Evolutionary conservation across 2,888 invertebrate species (phyloP).

Genomic region (Carcina quercana): DNA sequence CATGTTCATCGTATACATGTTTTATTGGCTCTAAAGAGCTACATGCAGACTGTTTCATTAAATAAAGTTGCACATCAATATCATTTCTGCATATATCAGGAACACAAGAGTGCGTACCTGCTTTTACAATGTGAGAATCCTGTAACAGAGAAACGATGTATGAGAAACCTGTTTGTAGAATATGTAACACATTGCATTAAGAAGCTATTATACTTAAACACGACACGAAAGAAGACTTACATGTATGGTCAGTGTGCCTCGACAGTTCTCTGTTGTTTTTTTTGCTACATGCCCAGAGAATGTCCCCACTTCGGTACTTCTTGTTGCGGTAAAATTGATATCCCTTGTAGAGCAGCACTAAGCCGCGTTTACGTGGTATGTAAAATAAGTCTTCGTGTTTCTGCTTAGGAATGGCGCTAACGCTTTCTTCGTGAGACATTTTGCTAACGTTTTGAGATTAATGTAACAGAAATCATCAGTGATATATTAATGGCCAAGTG

Average conservation of each 20-base stretch:
- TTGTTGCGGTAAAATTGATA: not conserved
- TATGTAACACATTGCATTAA: not conserved
- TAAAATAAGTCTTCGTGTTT: not conserved
- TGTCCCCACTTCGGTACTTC: not conserved
- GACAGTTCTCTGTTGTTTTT: not conserved
- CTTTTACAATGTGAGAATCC: not conserved
- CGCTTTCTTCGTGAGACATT: too few relatives aligned
- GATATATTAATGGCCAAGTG: too few relatives aligned
- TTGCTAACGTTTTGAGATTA: too few relatives aligned
- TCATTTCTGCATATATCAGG: not conserved
- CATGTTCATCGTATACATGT: slow-evolving; percentile 6
- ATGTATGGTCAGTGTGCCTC: not conserved
- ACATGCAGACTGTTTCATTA: slow-evolving; percentile 6
- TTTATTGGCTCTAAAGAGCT: slow-evolving; percentile 4
- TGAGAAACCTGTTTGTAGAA: not conserved
- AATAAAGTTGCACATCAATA: not conserved
- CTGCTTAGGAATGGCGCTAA: too few relatives aligned
- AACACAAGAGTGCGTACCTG: not conserved
- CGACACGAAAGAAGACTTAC: not conserved
- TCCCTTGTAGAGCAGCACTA: not conserved
- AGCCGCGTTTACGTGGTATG: not conserved
- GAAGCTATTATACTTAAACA: not conserved
- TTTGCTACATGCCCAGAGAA: not conserved
- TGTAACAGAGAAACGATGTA: not conserved
- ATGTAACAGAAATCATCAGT: too few relatives aligned